Conservation (phyloP, 2,113 vertebrate species). For the Eonycteris spelaea region DNA sequence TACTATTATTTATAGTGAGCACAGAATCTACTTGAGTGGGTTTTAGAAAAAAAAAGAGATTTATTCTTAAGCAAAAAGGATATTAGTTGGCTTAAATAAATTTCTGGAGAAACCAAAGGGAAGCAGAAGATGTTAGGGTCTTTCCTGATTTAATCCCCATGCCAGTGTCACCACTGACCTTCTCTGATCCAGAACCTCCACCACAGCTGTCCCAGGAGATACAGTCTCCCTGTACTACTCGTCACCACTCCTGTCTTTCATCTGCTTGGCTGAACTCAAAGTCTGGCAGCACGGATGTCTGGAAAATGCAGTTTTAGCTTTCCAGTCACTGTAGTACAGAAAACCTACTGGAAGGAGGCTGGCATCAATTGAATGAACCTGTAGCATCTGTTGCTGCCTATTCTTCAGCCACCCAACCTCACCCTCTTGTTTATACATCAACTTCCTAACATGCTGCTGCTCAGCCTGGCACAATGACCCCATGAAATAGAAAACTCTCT, state of each 20-base stretch:
- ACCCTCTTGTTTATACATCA: background rate
- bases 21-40: background rate
- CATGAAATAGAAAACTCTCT: background rate
- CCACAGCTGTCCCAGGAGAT: background rate
- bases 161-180: background rate
- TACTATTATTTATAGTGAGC: background rate
- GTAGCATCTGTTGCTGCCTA: background rate
- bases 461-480: background rate
- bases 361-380: background rate
- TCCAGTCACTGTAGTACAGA: background rate
- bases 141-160: background rate
- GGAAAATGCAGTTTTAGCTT: background rate
- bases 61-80: background rate
- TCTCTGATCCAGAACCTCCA: background rate
- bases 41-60: background rate
- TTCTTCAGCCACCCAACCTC: background rate
- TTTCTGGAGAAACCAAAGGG: background rate
- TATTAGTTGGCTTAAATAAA: background rate
- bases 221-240: background rate
- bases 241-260: background rate
- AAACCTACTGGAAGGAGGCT: background rate
- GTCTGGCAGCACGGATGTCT: background rate
- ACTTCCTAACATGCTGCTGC: background rate
- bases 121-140: background rate
- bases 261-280: background rate